Evolutionary conservation across 2,113 vertebrate species (phyloP).

Genomic region (Odocoileus virginianus): DNA sequence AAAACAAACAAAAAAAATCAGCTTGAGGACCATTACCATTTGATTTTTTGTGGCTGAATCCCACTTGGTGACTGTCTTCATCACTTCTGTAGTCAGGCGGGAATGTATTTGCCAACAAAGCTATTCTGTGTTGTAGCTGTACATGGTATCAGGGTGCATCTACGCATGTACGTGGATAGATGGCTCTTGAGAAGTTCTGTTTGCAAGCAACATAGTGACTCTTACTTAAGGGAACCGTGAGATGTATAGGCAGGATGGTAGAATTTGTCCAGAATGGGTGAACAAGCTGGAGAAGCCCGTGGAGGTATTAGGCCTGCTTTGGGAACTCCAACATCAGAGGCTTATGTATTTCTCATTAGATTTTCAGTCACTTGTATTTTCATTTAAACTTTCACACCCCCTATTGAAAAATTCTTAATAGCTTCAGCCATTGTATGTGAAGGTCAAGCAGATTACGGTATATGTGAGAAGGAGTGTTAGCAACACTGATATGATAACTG

Average conservation of each 20-base stretch:
- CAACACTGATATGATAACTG: neutral
- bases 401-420: neutral
- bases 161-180: neutral
- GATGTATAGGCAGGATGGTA: neutral
- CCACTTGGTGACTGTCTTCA: neutral
- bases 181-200: neutral
- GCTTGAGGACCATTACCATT: neutral
- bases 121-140: neutral
- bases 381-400: neutral
- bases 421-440: neutral
- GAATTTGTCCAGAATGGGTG: neutral
- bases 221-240: neutral
- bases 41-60: neutral
- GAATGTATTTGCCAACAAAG: neutral
- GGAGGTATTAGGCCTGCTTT: neutral
- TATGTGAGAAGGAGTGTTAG: neutral
- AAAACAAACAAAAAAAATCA: neutral
- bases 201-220: neutral
- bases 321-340: neutral
- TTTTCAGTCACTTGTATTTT: neutral
- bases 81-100: neutral
- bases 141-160: neutral
- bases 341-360: neutral
- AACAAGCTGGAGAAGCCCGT: neutral
- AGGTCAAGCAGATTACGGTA: neutral